phyloP scores from a whole-genome alignment of 2,888 invertebrate genomes.

The Plutella xylostella region DNA sequence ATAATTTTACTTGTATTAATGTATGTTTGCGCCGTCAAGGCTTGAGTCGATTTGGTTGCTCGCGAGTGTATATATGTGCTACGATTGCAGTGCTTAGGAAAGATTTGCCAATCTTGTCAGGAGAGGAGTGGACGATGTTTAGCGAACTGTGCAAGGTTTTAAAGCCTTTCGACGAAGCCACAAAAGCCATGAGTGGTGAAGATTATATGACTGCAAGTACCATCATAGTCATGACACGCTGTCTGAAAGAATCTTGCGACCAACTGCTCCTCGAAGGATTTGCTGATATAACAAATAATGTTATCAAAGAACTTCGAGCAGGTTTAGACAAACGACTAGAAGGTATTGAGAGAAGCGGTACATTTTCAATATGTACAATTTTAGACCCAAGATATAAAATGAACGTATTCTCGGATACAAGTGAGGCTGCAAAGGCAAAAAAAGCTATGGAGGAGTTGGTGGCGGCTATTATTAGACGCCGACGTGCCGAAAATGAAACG shows the following conservation, averaged over 20 bases:
- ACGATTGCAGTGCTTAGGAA: not conserved
- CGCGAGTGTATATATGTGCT: no score
- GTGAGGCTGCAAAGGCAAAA: not conserved
- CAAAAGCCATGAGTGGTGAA: conserved; percentile 1
- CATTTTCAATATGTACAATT: not conserved
- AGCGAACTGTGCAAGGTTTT: not conserved
- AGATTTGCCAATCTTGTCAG: conserved; percentile 4
- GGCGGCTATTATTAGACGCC: not conserved
- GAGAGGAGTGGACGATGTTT: conserved; percentile 7
- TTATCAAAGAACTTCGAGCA: not conserved
- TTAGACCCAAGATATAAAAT: not conserved
- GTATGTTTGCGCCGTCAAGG: no score
- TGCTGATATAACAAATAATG: not conserved
- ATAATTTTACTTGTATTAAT: no score
- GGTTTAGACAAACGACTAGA: not conserved
- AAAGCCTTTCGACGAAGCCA: not conserved
- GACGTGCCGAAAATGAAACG: no score
- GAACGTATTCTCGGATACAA: not conserved
- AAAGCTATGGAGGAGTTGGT: not conserved
- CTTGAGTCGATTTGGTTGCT: no score
- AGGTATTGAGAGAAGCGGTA: not conserved
- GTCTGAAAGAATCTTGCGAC: not conserved
- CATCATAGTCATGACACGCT: conserved; percentile 1
- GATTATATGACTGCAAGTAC: conserved; percentile 9
- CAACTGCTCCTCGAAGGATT: not conserved